Base-by-base conservation (phyloP, 2,888 invertebrate genomes). In the Idaea biselata region DNA sequence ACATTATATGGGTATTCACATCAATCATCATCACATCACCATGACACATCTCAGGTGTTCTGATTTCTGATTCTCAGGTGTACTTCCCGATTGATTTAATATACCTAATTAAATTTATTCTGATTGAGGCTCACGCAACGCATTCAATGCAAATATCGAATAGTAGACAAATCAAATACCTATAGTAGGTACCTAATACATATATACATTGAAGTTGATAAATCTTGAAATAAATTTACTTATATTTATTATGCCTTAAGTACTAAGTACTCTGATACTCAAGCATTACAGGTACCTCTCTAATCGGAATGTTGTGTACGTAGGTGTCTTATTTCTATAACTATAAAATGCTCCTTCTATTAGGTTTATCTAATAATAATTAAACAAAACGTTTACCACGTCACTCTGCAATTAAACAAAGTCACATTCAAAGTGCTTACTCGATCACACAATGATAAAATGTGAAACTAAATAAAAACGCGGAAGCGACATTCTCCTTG, bases 401-500 rank as follows among this genome's bases (percentile, higher is more conserved):
- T 44, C 44, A 44, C 44, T 44, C 14, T 11, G 44, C 14, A 44
- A 44, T 44, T 44, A 44, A 11, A 56, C 17, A 61, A 55, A 56
- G 25, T 54, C 60, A 60, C 63, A 62, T 55, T 53, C 44, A 11
- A 44, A 44, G 44, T 44, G 44, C 44, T 44, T 25, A 44, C 44
- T 44, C 44, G 44, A 44, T 44, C 44, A 44, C 44, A 56, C 56
- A 56, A 56, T 56, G 56, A 56, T 56, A 18, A 55, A n/a, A 63
- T 62, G 63, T 61, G 32, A 60, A 67, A 60, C 63, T 61, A 72
- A 72, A 72, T 70, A 70, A 66, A 72, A 65, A 72, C 68, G 66
- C 70, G 72, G 70, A 72, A 72, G 72, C 70, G 63, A 60, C 63
- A 62, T 64, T 78, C 73, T 79, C 79, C 81, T 81, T 80, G 79